phyloP scores from a whole-genome alignment of 1,140 invertebrate genomes.

The Drosophila dunni region DNA sequence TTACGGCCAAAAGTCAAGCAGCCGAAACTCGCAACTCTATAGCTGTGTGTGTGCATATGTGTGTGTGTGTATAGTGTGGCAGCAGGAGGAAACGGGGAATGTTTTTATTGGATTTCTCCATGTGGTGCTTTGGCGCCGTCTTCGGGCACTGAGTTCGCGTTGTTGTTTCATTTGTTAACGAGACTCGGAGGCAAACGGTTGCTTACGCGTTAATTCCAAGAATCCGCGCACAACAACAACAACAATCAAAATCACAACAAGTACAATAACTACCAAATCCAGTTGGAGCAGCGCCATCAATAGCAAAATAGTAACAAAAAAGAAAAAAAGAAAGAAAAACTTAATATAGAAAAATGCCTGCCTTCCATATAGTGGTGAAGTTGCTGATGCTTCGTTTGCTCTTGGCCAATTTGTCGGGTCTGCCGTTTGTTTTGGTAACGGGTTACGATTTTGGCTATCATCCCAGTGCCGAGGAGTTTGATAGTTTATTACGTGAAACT shows the following conservation, averaged over 20 bases:
- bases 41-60: neutral
- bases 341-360: conserved; percentile 24
- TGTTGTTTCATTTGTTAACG: conserved; percentile 69
- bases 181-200: conserved; percentile 66
- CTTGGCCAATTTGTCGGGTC: conserved; percentile 47
- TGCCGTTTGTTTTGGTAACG: conserved; percentile 3
- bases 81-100: neutral
- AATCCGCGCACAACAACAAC: conserved; percentile 9
- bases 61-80: neutral
- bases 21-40: conserved; percentile 45
- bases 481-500: conserved; percentile 67
- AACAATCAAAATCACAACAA: neutral
- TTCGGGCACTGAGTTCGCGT: conserved; percentile 15
- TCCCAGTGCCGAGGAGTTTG: conserved; percentile 82
- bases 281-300: neutral
- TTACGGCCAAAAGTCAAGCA: conserved; percentile 76
- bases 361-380: conserved; percentile 35
- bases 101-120: conserved; percentile 16
- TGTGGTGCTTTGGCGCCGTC: conserved; percentile 5
- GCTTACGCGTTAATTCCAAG: conserved; percentile 48
- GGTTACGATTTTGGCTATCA: conserved; percentile 79
- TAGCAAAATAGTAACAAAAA: neutral
- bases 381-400: conserved; percentile 55
- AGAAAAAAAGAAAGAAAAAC: neutral
- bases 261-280: neutral